Evolutionary conservation across 1,140 invertebrate species (phyloP).

Genomic region (Tribolium castaneum): DNA sequence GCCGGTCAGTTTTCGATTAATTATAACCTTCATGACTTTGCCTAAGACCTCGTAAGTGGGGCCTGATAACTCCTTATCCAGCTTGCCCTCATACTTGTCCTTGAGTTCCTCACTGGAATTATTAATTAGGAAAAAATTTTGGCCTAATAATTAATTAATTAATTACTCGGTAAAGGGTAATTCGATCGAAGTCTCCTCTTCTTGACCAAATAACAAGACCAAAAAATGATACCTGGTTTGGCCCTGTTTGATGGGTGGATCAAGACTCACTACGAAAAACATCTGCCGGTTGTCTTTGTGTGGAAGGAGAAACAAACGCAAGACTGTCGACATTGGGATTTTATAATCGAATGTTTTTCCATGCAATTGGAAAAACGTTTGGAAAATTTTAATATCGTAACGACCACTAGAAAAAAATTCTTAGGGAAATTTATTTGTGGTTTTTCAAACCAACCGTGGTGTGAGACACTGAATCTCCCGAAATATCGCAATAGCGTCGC

Average conservation of each 20-base stretch:
- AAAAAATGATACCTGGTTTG: conserved; percentile 97
- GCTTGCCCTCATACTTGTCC: conserved; percentile 94
- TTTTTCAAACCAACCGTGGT: conserved; percentile 77
- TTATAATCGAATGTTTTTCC: conserved; percentile 99
- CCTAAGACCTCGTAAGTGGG: conserved; percentile 96
- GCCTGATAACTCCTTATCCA: conserved; percentile 91
- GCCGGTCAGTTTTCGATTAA: conserved; percentile 94
- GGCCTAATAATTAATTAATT: neutral
- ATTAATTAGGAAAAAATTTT: conserved; percentile 44
- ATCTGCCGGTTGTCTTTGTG: conserved; percentile 98
- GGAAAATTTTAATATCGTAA: conserved; percentile 99
- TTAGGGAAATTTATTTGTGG: neutral
- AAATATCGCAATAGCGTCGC: conserved; percentile 97
- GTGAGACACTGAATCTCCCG: conserved; percentile 97
- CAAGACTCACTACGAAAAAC: conserved; percentile 98
- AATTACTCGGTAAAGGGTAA: conserved; percentile 87
- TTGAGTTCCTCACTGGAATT: conserved; percentile 84
- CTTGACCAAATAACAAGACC: conserved; percentile 93
- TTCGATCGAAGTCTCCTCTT: conserved; percentile 95
- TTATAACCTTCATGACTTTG: conserved; percentile 95
- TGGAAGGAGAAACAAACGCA: conserved; percentile 93
- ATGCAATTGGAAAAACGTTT: conserved; percentile 97
- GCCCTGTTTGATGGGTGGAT: conserved; percentile 99
- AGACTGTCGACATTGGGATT: conserved; percentile 96
- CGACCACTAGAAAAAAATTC: conserved; percentile 84